Percentiles rank a stretch among this genome's conserved stretches.
phyloP scores from a whole-genome alignment of 1,140 invertebrate genomes.

The Hormaphis cornu region DNA sequence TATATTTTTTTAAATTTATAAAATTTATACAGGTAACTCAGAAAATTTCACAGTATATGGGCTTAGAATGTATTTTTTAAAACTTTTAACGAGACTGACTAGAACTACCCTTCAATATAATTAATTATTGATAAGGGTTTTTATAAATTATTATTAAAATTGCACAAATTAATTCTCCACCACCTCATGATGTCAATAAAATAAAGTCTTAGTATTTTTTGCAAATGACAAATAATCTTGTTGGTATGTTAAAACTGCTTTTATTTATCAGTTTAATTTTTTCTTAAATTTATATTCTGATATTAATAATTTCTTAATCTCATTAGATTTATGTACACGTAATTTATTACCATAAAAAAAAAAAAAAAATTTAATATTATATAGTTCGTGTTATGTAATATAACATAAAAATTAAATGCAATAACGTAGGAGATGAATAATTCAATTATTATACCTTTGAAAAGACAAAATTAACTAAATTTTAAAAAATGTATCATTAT shows the following conservation, averaged over 20 bases:
- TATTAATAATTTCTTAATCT: conserved; percentile 31
- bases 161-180: conserved; percentile 21
- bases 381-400: conserved; percentile 30
- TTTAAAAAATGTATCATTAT: conserved; percentile 26
- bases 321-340: conserved; percentile 25
- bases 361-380: conserved; percentile 15
- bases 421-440: conserved; percentile 29
- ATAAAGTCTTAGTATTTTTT: background rate
- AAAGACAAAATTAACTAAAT: conserved; percentile 13
- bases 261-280: background rate
- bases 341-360: background rate
- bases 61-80: conserved; percentile 3
- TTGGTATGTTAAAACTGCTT: background rate
- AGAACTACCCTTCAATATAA: conserved; percentile 13
- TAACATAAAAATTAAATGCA: conserved; percentile 31
- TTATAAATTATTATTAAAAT: conserved; percentile 24
- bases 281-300: conserved; percentile 29
- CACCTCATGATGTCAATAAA: conserved; percentile 19
- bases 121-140: background rate
- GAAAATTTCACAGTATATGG: conserved; percentile 18
- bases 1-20: background rate
- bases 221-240: background rate
- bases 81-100: conserved; percentile 27
- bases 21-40: conserved; percentile 28
- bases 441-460: conserved; percentile 12